These are phyloP conservation scores for Drosophila bifasciata DNA, from an alignment of 1,140 invertebrate species.

Conservation along the genomic window DNA sequence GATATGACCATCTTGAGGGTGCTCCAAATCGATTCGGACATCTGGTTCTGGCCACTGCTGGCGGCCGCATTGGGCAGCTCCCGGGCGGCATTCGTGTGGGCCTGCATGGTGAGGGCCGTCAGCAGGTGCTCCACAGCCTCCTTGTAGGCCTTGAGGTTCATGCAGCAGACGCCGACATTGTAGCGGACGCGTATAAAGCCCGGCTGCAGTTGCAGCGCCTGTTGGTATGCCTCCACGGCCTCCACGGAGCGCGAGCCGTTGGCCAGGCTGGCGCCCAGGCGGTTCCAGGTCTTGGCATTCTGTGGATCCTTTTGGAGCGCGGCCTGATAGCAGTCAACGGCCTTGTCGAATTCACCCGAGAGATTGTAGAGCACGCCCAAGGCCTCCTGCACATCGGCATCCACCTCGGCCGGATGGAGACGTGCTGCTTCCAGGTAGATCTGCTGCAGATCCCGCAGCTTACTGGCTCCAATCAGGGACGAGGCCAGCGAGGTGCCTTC, in stretches of 20 bases:
- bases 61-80: slow-evolving; percentile 84
- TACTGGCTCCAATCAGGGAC: slow-evolving; percentile 69
- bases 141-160: slow-evolving; percentile 96
- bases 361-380: slow-evolving; percentile 98
- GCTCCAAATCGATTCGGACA: slow-evolving; percentile 98
- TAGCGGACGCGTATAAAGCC: slow-evolving; percentile 98
- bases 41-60: slow-evolving; percentile 85
- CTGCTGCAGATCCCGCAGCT: slow-evolving; percentile 88
- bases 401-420: slow-evolving; percentile 90
- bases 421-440: slow-evolving; percentile 94
- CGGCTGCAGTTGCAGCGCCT: slow-evolving; percentile 95
- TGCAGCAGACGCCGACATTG: slow-evolving; percentile 98
- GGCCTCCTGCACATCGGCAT: slow-evolving; percentile 97
- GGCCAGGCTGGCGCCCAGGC: slow-evolving; percentile 97
- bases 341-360: slow-evolving; percentile 97
- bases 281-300: slow-evolving; percentile 98
- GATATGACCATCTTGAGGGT: slow-evolving; percentile 95
- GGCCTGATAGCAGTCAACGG: slow-evolving; percentile 97
- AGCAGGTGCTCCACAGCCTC: slow-evolving; percentile 98
- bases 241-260: slow-evolving; percentile 97
- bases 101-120: slow-evolving; percentile 96
- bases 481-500: slow-evolving; percentile 52
- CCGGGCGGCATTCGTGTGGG: slow-evolving; percentile 88
- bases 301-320: slow-evolving; percentile 93
- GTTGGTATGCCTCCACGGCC: slow-evolving; percentile 97